phyloP scores from a whole-genome alignment of 1,140 invertebrate genomes.

The Plutomurus gul region DNA sequence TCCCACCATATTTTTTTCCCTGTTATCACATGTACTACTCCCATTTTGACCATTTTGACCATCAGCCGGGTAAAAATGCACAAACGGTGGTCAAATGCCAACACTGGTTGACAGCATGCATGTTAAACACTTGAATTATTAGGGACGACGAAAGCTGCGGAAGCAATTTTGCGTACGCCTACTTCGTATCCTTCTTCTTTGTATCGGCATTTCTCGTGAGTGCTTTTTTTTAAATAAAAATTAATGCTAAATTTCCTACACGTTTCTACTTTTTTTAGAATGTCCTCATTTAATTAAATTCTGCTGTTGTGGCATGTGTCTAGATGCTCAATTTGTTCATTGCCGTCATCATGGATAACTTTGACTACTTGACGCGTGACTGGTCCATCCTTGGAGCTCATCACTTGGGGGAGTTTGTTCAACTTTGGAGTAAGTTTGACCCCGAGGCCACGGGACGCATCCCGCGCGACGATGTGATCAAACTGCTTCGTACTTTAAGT shows the following conservation, averaged over 20 bases:
- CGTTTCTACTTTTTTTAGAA: too few species aligned
- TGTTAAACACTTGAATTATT: neutral
- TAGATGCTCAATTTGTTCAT: constrained; percentile 99
- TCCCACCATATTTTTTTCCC: neutral
- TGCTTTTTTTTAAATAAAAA: too few species aligned
- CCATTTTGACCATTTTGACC: constrained; percentile 7
- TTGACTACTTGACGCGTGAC: constrained; percentile 98
- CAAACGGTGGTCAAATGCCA: neutral
- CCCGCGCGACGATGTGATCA: constrained; percentile 98
- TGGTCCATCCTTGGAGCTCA: constrained; percentile 99
- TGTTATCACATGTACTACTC: neutral
- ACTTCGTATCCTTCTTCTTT: constrained; percentile 99
- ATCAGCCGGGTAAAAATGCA: neutral
- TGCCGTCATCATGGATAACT: constrained; percentile 89
- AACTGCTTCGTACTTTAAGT: constrained; percentile 94
- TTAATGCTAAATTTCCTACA: too few species aligned
- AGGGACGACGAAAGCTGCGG: constrained; percentile 69
- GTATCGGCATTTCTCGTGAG: constrained; percentile 96
- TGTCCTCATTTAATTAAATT: too few species aligned
- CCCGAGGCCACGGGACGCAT: constrained; percentile 98
- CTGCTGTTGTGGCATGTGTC: too few species aligned
- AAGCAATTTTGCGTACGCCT: constrained; percentile 92
- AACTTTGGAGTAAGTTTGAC: constrained; percentile 98
- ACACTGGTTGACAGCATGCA: constrained; percentile 60
- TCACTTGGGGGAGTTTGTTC: constrained; percentile 98